Conservation (phyloP, 1,140 invertebrate species). For the Telenomus remus region DNA sequence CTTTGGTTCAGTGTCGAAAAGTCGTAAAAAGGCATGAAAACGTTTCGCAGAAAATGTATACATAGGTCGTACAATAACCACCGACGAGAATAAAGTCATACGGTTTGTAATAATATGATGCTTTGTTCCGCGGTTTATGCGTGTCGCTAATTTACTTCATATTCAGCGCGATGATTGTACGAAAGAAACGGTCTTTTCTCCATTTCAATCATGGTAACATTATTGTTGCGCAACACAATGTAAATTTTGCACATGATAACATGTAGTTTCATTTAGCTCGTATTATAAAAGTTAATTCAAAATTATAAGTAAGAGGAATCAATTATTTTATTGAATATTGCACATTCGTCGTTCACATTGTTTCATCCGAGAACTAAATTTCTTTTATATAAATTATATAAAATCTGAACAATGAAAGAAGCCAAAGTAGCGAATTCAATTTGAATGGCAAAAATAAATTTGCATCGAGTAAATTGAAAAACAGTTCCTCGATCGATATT, state of each 20-base stretch:
- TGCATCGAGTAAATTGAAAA: too few relatives aligned
- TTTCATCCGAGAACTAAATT: too few relatives aligned
- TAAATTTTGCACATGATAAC: neutral
- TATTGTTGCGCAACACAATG: neutral
- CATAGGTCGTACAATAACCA: conserved; percentile 14
- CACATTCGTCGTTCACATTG: too few relatives aligned
- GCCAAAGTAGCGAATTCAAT: too few relatives aligned
- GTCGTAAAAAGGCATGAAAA: conserved; percentile 27
- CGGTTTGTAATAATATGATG: conserved; percentile 16
- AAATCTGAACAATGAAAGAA: too few relatives aligned
- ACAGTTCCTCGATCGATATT: neutral
- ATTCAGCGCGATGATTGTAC: conserved; percentile 3
- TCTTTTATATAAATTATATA: too few relatives aligned
- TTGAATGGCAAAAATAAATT: too few relatives aligned
- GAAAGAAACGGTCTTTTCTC: conserved; percentile 1
- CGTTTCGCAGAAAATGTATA: conserved; percentile 1
- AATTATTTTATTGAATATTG: too few relatives aligned
- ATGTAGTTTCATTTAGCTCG: neutral
- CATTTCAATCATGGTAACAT: conserved; percentile 2
- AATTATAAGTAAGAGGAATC: too few relatives aligned
- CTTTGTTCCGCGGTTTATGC: neutral
- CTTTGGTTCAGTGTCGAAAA: conserved; percentile 16
- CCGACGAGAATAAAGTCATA: conserved; percentile 20
- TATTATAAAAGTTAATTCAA: neutral
- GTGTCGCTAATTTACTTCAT: conserved; percentile 8